phyloP scores from a whole-genome alignment of 2,797 vertebrate genomes.

The Morus bassanus region DNA sequence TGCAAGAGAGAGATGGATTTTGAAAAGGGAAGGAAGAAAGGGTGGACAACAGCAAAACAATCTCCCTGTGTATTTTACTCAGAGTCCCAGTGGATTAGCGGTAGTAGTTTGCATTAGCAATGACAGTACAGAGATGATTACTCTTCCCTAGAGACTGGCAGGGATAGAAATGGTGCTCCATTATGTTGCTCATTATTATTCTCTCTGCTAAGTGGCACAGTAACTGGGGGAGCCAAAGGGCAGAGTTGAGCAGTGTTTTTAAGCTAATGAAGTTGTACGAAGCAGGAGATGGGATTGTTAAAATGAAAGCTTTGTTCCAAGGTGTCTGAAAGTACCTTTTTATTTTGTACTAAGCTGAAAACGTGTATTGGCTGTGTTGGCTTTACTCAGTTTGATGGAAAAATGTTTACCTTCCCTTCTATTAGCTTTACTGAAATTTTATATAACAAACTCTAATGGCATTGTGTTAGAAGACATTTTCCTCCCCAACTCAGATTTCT shows the following conservation, averaged over 20 bases:
- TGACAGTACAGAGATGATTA: conserved; percentile 57
- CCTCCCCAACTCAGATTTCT: background rate
- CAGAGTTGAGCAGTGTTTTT: conserved; percentile 33
- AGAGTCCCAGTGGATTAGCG: conserved; percentile 7
- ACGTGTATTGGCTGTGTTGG: background rate
- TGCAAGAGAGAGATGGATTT: background rate
- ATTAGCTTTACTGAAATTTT: background rate
- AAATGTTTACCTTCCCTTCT: background rate
- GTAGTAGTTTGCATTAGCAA: conserved; percentile 49
- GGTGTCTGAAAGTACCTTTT: background rate
- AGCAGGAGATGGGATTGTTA: conserved; percentile 16
- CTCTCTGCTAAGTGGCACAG: background rate
- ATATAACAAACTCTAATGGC: background rate
- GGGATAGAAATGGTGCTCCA: conserved; percentile 49
- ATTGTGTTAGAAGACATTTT: background rate
- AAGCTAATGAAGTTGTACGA: conserved; percentile 50
- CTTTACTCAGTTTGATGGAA: background rate
- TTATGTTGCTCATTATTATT: conserved; percentile 65
- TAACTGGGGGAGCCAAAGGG: conserved; percentile 35
- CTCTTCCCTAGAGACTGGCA: conserved; percentile 49
- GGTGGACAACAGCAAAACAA: conserved; percentile 16
- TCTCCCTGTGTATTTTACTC: conserved; percentile 27
- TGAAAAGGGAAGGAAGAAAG: background rate
- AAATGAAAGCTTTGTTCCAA: conserved; percentile 13
- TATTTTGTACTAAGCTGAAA: background rate